Evolutionary conservation across 2,888 invertebrate genomes (phyloP).

Genomic region (Dusona sp.): DNA sequence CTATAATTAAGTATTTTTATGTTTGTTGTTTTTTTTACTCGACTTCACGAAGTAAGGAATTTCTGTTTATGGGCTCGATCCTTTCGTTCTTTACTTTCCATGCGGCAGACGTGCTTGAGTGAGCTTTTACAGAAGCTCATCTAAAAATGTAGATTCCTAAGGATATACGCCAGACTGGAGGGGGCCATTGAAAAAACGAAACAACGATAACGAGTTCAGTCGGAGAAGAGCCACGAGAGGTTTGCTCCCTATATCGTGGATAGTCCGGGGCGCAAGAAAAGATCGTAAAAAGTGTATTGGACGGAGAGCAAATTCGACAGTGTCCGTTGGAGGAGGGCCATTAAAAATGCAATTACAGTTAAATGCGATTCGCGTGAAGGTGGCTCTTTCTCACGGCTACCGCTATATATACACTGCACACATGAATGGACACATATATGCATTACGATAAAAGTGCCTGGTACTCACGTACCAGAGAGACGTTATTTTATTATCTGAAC

Average conservation of each 20-base stretch:
- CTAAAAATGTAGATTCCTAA: conserved; percentile 67
- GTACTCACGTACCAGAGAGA: conserved; percentile 40
- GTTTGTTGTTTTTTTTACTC: background rate
- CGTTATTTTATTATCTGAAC: conserved; percentile 69
- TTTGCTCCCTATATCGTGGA: conserved; percentile 25
- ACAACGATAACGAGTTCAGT: conserved; percentile 62
- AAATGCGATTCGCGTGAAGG: conserved; percentile 77
- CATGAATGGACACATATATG: background rate
- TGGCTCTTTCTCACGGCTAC: conserved; percentile 48
- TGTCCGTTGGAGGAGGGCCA: conserved; percentile 73
- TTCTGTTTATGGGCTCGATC: conserved; percentile 1
- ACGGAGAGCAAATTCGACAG: conserved; percentile 77
- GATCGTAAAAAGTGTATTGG: conserved; percentile 78
- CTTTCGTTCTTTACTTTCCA: background rate
- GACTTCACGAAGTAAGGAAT: background rate
- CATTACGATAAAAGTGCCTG: conserved; percentile 39
- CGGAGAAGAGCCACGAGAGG: conserved; percentile 30
- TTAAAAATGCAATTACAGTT: conserved; percentile 81
- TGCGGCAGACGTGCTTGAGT: conserved; percentile 33
- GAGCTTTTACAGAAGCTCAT: conserved; percentile 68
- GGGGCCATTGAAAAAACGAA: conserved; percentile 46
- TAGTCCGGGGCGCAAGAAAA: conserved; percentile 56
- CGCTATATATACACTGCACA: conserved; percentile 22
- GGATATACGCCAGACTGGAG: conserved; percentile 1
- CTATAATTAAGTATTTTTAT: background rate